Evolutionary conservation across 2,797 vertebrate species (phyloP), one percentile per base, ranked within the genome.

Genomic region (Pangasius larnaudii): DNA sequence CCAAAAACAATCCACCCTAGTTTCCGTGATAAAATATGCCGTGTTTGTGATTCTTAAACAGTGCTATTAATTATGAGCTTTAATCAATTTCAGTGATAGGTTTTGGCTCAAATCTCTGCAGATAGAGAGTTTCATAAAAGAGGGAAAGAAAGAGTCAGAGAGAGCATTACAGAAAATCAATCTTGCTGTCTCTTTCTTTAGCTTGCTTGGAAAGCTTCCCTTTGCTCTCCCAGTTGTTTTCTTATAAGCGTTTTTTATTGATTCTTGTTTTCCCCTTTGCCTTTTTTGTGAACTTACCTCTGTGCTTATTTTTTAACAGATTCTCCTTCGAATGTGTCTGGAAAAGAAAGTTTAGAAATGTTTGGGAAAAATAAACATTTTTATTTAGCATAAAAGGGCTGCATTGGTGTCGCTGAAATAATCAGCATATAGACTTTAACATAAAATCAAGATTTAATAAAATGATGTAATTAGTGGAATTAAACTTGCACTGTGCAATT

Each of bases 201-300:
- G 89, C 87, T 89, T 91, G 88, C 92, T 93, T 91, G 84, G 46
- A 90, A 87, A 14, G 10, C 72, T 88, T 61, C 85, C 46, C 63
- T 78, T 77, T 58, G 61, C 87, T 87, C 72, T 90, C 90, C 61
- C 85, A 82, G 88, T 86, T 92, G 90, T 84, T 87, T 87, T 85
- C 77, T 93, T 92, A 91, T 91, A 94, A 93, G 87, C 83, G 79
- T 80, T 87, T 90, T 90, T 91, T 92, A 93, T 94, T 91, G 93
- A 94, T 96, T 93, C 88, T 16, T 61, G 49, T 88, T 72, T 67
- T 59, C 81, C 79, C 71, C 61, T 61, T 61, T 51, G 88, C 75
- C 72, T 86, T 90, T 85, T 84, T 83, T n/a, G 49, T 42, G 53
- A 49, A 85, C 89, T 89, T 61, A 83, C 84, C 86, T 85, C 56